These are phyloP conservation scores for Menura novaehollandiae DNA, from an alignment of 2,113 vertebrate genomes.

Conservation along the genomic window DNA sequence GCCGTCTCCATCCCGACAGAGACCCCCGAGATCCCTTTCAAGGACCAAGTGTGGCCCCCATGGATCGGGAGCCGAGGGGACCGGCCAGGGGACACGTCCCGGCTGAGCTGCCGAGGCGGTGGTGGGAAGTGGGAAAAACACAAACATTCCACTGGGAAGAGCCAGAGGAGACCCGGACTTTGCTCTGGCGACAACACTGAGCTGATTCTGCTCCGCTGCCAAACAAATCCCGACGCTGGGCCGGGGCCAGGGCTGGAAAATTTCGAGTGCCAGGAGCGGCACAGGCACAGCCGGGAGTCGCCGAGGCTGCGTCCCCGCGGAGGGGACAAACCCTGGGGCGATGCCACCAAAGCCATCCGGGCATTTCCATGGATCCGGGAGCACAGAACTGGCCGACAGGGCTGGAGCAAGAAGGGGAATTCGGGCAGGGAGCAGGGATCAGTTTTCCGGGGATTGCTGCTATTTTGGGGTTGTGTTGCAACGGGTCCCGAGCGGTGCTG, in stretches of 20 bases:
- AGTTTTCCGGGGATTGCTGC: not conserved
- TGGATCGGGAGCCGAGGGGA: not conserved
- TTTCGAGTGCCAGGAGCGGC: not conserved
- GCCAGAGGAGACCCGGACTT: not conserved
- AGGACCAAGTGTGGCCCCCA: accelerated
- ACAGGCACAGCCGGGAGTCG: not conserved
- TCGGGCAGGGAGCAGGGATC: not conserved
- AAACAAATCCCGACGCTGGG: not conserved
- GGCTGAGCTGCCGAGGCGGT: not conserved
- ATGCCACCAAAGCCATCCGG: not conserved
- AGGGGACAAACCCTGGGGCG: not conserved
- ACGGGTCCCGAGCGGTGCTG: not conserved
- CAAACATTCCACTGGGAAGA: not conserved
- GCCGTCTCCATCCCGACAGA: not conserved
- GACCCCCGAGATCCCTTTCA: no score
- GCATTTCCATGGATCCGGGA: not conserved
- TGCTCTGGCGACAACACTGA: not conserved
- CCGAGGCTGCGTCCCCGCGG: not conserved
- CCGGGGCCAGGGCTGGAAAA: not conserved
- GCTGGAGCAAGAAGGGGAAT: not conserved
- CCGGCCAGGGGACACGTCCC: not conserved
- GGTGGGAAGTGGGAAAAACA: not conserved
- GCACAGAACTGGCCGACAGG: accelerated
- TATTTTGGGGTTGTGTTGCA: not conserved
- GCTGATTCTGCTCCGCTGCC: not conserved